Evolutionary conservation across 2,797 vertebrate genomes (phyloP), one percentile per base, ranked within the genome.

Genomic region (Myotis planiceps): DNA sequence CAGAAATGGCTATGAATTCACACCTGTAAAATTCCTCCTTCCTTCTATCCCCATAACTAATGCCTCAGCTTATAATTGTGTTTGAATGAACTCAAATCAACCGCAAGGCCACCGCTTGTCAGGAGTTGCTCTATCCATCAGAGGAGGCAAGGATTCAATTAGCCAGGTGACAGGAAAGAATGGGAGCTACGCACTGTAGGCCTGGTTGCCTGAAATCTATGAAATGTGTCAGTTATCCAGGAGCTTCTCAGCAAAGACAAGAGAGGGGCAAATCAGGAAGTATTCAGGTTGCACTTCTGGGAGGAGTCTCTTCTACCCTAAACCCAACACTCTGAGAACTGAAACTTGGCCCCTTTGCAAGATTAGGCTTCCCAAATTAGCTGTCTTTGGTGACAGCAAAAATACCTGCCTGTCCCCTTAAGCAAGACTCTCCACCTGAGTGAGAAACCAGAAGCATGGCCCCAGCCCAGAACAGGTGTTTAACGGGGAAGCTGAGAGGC

Each of bases 51-150:
- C 96, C 97, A 97, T 96, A 97, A 98, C 96, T 95, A 97, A 97
- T 98, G 99, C 98, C 98, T 99, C 98, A 97, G 97, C 98, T 99
- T 98, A 99, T 98, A 97, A 97, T 98, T 97, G 74, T 92, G 69
- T 93, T 98, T 98, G 98, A 99, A 98, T 98, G 97, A 98, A 97
- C 84, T 96, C 98, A 98, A 99, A 99, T 98, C 98, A 98, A 99
- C 98, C 97, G 98, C 90, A 82, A 98, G 97, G 97, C 97, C 98
- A 96, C 95, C 9, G 45, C 98, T 83, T 95, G 72, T 90, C 93
- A 97, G 91, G 92, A 97, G 80, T 75, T 86, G 74, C 92, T 97
- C 39, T 81, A 88, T 96, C 85, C 83, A 88, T 93, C 97, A 93
- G 78, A 58, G 49, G 81, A 96, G 97, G 96, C 96, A 98, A 96